Evolutionary conservation across 2,113 vertebrate genomes (phyloP).

Genomic region (Nycticryphes semicollaris): DNA sequence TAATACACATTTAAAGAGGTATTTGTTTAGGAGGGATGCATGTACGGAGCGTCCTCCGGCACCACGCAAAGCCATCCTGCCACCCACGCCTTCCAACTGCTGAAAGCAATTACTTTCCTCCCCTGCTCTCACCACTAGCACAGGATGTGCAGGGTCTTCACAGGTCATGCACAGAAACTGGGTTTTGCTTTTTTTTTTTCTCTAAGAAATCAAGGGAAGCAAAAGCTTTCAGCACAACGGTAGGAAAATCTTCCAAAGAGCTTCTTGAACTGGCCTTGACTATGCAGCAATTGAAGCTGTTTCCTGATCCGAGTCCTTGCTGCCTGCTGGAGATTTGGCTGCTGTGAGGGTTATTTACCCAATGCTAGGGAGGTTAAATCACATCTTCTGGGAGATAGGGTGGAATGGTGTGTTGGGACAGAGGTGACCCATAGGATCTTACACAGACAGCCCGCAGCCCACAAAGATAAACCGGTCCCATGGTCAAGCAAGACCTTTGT

Average conservation of each 20-base stretch:
- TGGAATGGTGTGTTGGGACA: not conserved
- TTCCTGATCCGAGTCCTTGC: slow-evolving; percentile 53
- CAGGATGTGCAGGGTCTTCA: slow-evolving; percentile 64
- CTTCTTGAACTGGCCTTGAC: slow-evolving; percentile 68
- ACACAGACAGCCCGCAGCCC: not conserved
- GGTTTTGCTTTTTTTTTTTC: not conserved
- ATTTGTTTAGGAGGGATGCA: slow-evolving; percentile 52
- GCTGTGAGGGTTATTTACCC: not conserved
- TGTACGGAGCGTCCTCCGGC: slow-evolving; percentile 23
- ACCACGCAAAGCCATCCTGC: slow-evolving; percentile 30
- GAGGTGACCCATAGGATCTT: not conserved
- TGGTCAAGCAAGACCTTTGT: not conserved
- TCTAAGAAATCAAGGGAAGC: slow-evolving; percentile 52
- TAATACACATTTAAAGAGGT: slow-evolving; percentile 24
- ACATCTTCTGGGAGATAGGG: not conserved
- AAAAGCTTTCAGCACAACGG: slow-evolving; percentile 36
- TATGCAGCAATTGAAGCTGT: not conserved
- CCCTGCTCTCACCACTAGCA: slow-evolving; percentile 42
- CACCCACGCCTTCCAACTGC: slow-evolving; percentile 59
- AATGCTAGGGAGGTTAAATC: not conserved
- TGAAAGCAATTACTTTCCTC: slow-evolving; percentile 55
- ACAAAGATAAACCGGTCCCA: not conserved
- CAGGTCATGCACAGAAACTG: slow-evolving; percentile 47
- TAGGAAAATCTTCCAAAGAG: slow-evolving; percentile 59
- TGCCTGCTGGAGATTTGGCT: not conserved